Evolutionary conservation across 2,797 vertebrate genomes (phyloP).

Genomic region (Mallotus villosus): DNA sequence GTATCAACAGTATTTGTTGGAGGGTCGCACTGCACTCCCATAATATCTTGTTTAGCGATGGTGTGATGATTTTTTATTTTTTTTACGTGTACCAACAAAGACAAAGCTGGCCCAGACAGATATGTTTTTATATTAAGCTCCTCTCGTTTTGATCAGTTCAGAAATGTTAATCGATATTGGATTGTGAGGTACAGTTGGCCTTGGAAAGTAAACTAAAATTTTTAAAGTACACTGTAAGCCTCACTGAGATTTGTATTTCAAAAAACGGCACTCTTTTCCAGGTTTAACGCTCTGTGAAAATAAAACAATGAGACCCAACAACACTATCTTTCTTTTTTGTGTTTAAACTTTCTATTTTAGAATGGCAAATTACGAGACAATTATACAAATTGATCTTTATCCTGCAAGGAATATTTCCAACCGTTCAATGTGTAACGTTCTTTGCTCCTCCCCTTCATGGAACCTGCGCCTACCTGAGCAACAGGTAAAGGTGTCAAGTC

Average conservation of each 20-base stretch:
- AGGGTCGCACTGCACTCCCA: background rate
- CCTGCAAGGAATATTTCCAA: background rate
- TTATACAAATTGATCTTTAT: background rate
- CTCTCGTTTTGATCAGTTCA: too few species aligned
- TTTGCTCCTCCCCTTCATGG: slow-evolving; percentile 36
- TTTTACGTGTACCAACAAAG: background rate
- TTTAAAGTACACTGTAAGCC: background rate
- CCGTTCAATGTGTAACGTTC: background rate
- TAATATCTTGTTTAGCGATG: background rate
- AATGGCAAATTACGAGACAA: background rate
- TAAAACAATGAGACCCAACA: background rate
- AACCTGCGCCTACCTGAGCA: slow-evolving; percentile 18
- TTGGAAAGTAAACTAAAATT: background rate
- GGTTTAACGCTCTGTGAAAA: background rate
- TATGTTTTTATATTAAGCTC: too few species aligned
- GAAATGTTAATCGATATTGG: too few species aligned
- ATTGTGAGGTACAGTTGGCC: too few species aligned
- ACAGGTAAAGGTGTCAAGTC: slow-evolving; percentile 45
- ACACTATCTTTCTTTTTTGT: background rate
- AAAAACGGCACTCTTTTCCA: too few species aligned
- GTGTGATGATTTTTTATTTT: background rate
- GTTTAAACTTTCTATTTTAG: background rate
- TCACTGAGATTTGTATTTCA: too few species aligned
- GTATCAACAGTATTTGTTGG: too few species aligned
- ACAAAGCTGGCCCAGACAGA: background rate